Evolutionary conservation across 2,888 invertebrate genomes (phyloP).

Genomic region (Eupithecia pulchellata): DNA sequence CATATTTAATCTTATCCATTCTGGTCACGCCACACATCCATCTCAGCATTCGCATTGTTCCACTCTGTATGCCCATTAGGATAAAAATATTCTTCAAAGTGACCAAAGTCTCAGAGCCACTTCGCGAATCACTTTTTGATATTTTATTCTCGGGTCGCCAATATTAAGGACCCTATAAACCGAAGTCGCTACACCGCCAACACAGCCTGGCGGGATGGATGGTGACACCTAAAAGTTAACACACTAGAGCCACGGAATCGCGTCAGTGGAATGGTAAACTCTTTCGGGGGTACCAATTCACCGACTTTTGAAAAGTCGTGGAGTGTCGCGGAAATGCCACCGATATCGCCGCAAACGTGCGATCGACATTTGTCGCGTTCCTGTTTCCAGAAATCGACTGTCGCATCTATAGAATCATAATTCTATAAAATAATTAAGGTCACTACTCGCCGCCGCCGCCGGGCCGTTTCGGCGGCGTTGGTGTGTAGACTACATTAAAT

Average conservation of each 20-base stretch:
- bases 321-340: background rate
- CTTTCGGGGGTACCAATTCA: background rate
- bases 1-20: conserved; percentile 3
- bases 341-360: background rate
- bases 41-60: conserved; percentile 9
- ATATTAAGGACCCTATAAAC: background rate
- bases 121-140: conserved; percentile 13
- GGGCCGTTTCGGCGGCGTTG: background rate
- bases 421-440: background rate
- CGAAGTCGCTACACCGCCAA: background rate
- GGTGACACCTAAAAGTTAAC: background rate
- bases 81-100: conserved; percentile 14
- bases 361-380: background rate
- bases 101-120: conserved; percentile 5
- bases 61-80: conserved; percentile 12
- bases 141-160: conserved; percentile 9
- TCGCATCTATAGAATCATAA: background rate
- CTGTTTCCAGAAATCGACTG: background rate
- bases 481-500: background rate
- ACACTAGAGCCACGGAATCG: background rate
- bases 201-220: background rate
- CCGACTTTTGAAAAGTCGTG: background rate
- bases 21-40: conserved; percentile 13
- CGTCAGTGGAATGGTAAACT: background rate
- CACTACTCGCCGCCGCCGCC: no score